A percentile compares a stretch with the other conserved stretches of the same genome.
Conservation (phyloP, 2,888 invertebrate genomes). For the Lucinisca nassula region DNA sequence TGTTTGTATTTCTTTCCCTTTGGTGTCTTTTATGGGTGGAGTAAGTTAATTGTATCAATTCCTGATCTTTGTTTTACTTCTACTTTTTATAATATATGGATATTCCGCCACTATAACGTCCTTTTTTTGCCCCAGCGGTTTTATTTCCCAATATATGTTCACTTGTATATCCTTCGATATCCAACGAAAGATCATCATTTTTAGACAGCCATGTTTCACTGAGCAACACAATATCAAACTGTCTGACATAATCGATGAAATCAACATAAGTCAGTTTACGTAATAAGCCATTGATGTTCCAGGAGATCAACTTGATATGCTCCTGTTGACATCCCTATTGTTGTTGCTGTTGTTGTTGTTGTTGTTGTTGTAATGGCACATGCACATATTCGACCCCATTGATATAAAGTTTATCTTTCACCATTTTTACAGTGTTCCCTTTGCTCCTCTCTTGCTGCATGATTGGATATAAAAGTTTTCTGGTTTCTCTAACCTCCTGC, state of each 20-base stretch:
- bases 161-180: conserved; percentile 8
- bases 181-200: neutral
- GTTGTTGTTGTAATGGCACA: too few relatives aligned
- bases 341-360: too few relatives aligned
- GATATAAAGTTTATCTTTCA: conserved; percentile 20
- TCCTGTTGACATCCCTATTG: conserved; percentile 23
- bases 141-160: conserved; percentile 19
- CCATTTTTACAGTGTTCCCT: conserved; percentile 14
- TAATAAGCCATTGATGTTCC: conserved; percentile 15
- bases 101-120: conserved; percentile 16
- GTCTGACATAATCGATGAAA: neutral
- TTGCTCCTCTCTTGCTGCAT: neutral
- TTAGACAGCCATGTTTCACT: conserved; percentile 7
- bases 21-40: too few relatives aligned
- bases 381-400: neutral
- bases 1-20: too few relatives aligned
- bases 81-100: conserved; percentile 13
- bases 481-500: neutral
- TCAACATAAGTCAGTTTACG: conserved; percentile 1
- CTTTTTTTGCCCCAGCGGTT: neutral
- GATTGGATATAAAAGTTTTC: conserved; percentile 11
- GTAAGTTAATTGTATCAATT: too few relatives aligned
- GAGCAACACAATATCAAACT: conserved; percentile 14
- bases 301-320: neutral
- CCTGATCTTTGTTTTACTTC: too few relatives aligned